Percentiles rank a stretch among this genome's conserved stretches.
Conservation (phyloP, 1,140 invertebrate genomes). For the Probaryconus sp. region DNA sequence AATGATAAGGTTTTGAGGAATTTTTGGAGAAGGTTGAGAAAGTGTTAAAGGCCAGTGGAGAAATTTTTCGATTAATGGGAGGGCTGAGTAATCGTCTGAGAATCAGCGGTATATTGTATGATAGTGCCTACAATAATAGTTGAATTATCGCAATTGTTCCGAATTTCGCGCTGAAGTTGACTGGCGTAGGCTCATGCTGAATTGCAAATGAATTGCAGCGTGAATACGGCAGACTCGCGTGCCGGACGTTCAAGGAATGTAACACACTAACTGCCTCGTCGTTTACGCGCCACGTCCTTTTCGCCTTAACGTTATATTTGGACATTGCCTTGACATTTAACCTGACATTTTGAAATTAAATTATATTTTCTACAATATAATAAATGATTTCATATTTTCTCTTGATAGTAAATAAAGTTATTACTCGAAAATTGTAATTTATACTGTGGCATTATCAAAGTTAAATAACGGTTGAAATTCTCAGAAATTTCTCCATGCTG, state of each 20-base stretch:
- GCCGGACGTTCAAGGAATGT: slow-evolving; percentile 36
- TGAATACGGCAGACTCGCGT: slow-evolving; percentile 33
- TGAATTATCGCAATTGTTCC: slow-evolving; percentile 52
- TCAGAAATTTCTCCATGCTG: no score
- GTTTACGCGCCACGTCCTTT: slow-evolving; percentile 11
- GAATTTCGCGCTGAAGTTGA: slow-evolving; percentile 54
- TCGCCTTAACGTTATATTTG: slow-evolving; percentile 10
- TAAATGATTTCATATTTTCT: no score
- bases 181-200: slow-evolving; percentile 47
- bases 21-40: no score
- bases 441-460: no score
- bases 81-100: slow-evolving; percentile 17
- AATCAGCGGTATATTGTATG: slow-evolving; percentile 18
- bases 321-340: slow-evolving; percentile 19
- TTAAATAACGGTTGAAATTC: no score
- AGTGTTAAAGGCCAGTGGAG: no score
- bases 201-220: slow-evolving; percentile 50
- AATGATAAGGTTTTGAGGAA: no score
- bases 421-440: no score
- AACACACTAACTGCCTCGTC: slow-evolving; percentile 21
- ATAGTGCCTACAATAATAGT: slow-evolving; percentile 50
- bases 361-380: no score
- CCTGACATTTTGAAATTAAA: neutral
- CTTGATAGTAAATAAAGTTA: no score
- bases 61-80: slow-evolving; percentile 21